These are phyloP conservation scores for Agrochola litura DNA, from an alignment of 2,888 invertebrate genomes.

Conservation along the genomic window DNA sequence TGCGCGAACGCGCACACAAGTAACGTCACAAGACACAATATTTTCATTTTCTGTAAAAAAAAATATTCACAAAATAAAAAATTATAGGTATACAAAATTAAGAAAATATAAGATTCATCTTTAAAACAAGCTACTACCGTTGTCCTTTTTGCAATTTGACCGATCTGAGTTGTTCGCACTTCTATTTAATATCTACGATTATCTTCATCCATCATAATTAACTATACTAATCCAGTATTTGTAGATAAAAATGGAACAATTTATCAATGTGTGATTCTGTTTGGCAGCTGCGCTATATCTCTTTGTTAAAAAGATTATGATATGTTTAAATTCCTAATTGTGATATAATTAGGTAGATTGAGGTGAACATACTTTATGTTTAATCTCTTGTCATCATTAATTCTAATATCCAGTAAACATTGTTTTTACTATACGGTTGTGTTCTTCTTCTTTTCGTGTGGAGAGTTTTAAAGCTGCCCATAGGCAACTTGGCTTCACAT, in stretches of 20 bases:
- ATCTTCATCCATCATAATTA: constrained; percentile 58
- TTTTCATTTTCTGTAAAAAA: constrained; percentile 63
- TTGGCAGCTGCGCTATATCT: constrained; percentile 33
- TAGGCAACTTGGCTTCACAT: too few species aligned
- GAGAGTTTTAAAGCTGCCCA: too few species aligned
- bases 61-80: constrained; percentile 1
- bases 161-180: constrained; percentile 2
- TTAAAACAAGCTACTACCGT: constrained; percentile 22
- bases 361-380: not conserved
- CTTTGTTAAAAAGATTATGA: constrained; percentile 13
- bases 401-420: not conserved
- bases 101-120: not conserved
- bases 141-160: constrained; percentile 19
- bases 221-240: constrained; percentile 40
- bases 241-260: constrained; percentile 43
- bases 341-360: not conserved
- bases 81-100: not conserved
- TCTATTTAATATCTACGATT: constrained; percentile 28
- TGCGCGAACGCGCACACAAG: constrained; percentile 54
- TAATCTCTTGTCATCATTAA: constrained; percentile 22
- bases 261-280: constrained; percentile 44
- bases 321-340: not conserved
- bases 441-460: too few species aligned
- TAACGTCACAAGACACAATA: constrained; percentile 49
- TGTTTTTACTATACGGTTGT: not conserved